Percentiles rank a stretch among this genome's conserved stretches.
Evolutionary conservation across 1,140 invertebrate species (phyloP).

Genomic region (Drosophila biarmipes): DNA sequence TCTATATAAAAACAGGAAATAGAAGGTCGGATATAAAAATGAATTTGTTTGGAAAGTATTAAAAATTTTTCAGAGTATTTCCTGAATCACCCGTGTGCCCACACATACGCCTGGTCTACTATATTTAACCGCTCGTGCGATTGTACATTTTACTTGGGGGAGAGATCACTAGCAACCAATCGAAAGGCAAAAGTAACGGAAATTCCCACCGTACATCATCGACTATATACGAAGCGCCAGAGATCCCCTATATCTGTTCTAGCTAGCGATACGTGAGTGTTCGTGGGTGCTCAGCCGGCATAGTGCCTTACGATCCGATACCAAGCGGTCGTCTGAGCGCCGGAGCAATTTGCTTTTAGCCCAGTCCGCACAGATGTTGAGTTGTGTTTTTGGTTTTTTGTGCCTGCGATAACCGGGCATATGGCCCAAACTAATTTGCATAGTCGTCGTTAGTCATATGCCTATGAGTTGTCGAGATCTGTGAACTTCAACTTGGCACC

Average conservation of each 20-base stretch:
- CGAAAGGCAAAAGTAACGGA: conserved; percentile 61
- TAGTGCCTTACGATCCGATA: conserved; percentile 13
- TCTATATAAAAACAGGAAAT: too few species aligned
- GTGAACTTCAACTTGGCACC: conserved; percentile 43
- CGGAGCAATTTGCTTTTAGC: conserved; percentile 17
- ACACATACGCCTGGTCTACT: background rate
- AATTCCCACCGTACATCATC: conserved; percentile 80
- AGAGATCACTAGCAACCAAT: conserved; percentile 48
- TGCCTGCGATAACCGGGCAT: conserved; percentile 39
- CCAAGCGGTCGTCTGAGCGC: conserved; percentile 10
- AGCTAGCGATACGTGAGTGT: conserved; percentile 6
- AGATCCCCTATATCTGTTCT: conserved; percentile 43
- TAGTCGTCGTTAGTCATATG: conserved; percentile 46
- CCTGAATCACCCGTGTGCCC: conserved; percentile 4
- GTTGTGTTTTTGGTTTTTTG: conserved; percentile 8
- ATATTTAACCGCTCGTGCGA: conserved; percentile 17
- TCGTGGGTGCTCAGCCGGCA: conserved; percentile 9
- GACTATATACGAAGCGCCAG: conserved; percentile 56
- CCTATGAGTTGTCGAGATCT: conserved; percentile 40
- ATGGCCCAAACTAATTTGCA: conserved; percentile 51
- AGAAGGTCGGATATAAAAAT: too few species aligned
- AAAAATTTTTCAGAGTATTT: background rate
- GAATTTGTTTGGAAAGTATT: too few species aligned
- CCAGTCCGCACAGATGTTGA: conserved; percentile 35
- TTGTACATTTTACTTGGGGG: conserved; percentile 9